These are phyloP conservation scores for Psilopsiagon aurifrons DNA, from an alignment of 2,113 vertebrate species.

Conservation along the genomic window DNA sequence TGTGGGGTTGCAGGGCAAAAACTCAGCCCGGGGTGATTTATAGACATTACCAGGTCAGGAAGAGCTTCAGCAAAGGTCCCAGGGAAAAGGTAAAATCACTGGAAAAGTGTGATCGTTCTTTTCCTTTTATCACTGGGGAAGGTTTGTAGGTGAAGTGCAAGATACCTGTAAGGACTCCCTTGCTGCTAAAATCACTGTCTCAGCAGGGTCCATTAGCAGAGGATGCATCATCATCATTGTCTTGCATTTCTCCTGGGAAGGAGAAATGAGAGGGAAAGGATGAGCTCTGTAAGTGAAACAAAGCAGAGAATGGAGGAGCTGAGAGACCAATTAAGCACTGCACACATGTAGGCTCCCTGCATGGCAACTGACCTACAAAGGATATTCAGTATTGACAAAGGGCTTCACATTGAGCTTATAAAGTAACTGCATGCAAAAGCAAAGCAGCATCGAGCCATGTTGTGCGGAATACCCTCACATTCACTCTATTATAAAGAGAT, in stretches of 20 bases:
- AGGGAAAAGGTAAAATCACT: neutral
- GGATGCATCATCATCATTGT: neutral
- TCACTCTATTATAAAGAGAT: neutral
- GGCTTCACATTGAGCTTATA: neutral
- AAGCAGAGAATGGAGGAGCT: conserved; percentile 3
- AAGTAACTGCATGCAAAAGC: neutral
- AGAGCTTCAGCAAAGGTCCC: neutral
- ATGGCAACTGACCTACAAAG: conserved; percentile 42
- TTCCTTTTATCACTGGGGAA: neutral
- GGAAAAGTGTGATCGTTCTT: neutral
- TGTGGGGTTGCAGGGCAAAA: neutral
- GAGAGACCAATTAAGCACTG: conserved; percentile 26
- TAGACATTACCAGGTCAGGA: neutral
- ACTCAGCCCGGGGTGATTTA: neutral
- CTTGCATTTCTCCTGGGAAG: neutral
- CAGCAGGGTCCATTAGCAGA: neutral
- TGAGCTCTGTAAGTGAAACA: conserved; percentile 22
- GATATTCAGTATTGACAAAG: neutral
- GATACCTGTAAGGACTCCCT: neutral
- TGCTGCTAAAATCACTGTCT: neutral
- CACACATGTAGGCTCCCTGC: neutral
- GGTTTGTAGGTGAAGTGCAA: neutral
- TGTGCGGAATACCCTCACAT: neutral
- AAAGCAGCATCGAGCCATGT: neutral
- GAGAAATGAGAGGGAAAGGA: neutral